These are phyloP conservation scores for Channa maculata DNA, from an alignment of 2,113 vertebrate species.

Conservation along the genomic window DNA sequence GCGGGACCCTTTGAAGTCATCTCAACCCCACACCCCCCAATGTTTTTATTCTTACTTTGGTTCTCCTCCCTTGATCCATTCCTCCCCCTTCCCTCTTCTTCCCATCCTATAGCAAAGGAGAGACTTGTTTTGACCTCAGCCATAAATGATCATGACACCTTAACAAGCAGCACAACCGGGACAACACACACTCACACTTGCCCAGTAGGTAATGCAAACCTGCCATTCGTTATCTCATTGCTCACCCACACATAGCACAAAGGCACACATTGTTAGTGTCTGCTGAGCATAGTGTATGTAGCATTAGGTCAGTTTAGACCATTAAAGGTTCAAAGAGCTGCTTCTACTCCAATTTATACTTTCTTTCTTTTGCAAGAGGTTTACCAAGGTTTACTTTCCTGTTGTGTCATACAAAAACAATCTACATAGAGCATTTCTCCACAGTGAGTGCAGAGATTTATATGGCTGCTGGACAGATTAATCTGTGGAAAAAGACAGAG, in stretches of 20 bases:
- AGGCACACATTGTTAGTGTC: constrained; percentile 1
- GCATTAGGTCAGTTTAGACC: constrained; percentile 25
- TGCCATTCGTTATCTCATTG: constrained; percentile 18
- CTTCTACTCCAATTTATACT: constrained; percentile 18
- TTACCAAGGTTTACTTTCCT: constrained; percentile 57
- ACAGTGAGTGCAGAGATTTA: constrained; percentile 64
- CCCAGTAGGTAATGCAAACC: constrained; percentile 21
- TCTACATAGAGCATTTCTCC: constrained; percentile 62
- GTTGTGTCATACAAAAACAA: constrained; percentile 62
- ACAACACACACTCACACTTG: constrained; percentile 21
- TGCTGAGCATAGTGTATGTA: neutral
- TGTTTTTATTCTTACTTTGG: constrained; percentile 9
- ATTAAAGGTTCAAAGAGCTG: constrained; percentile 31
- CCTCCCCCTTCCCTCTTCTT: neutral
- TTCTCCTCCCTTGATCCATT: constrained; percentile 30
- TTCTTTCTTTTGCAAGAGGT: constrained; percentile 32
- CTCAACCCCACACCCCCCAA: constrained; percentile 14
- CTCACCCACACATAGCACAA: constrained; percentile 16
- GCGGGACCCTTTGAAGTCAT: constrained; percentile 65
- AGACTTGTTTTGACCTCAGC: constrained; percentile 58
- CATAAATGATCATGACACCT: constrained; percentile 58
- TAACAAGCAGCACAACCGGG: constrained; percentile 44
- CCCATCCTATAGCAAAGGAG: constrained; percentile 43
- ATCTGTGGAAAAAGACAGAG: constrained; percentile 63
- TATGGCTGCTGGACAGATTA: constrained; percentile 65